These are phyloP conservation scores for Corydoras sp. DNA, from an alignment of 2,113 vertebrate genomes.

Conservation along the genomic window DNA sequence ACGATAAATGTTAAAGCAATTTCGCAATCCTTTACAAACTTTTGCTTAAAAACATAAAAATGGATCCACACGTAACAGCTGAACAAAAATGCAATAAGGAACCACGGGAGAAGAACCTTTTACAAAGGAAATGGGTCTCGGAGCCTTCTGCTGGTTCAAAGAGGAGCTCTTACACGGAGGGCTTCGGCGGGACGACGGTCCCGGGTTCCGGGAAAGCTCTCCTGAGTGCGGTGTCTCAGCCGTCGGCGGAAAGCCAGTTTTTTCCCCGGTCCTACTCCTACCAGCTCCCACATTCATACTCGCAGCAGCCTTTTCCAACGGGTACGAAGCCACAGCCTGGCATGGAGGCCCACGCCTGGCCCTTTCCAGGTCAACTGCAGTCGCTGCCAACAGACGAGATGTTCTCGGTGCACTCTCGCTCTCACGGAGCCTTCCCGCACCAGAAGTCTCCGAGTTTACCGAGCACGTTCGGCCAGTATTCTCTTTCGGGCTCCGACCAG, in stretches of 20 bases:
- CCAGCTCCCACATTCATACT: slow-evolving; percentile 84
- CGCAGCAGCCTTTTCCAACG: slow-evolving; percentile 82
- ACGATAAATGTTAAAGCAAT: slow-evolving; percentile 59
- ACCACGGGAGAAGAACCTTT: slow-evolving; percentile 79
- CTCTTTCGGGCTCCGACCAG: slow-evolving; percentile 82
- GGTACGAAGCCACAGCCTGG: slow-evolving; percentile 85
- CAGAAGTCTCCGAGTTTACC: slow-evolving; percentile 87
- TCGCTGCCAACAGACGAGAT: slow-evolving; percentile 82
- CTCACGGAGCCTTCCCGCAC: slow-evolving; percentile 78
- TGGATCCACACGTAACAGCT: slow-evolving; percentile 84
- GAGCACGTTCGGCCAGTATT: slow-evolving; percentile 83
- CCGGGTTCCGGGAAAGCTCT: slow-evolving; percentile 76
- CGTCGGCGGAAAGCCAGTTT: slow-evolving; percentile 79
- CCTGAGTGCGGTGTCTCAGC: slow-evolving; percentile 68
- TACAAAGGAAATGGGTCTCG: slow-evolving; percentile 86
- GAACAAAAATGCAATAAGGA: slow-evolving; percentile 85
- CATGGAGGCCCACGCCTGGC: slow-evolving; percentile 86
- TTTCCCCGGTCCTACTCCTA: slow-evolving; percentile 74
- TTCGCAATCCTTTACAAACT: slow-evolving; percentile 48
- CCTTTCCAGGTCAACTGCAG: slow-evolving; percentile 80
- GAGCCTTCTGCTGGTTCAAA: slow-evolving; percentile 78
- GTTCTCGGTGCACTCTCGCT: slow-evolving; percentile 79
- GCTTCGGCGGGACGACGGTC: slow-evolving; percentile 54
- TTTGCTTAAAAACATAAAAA: slow-evolving; percentile 59
- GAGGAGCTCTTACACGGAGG: slow-evolving; percentile 80